Evolutionary conservation across 1,140 invertebrate genomes (phyloP).

Genomic region (Leptonema lineaticorne): DNA sequence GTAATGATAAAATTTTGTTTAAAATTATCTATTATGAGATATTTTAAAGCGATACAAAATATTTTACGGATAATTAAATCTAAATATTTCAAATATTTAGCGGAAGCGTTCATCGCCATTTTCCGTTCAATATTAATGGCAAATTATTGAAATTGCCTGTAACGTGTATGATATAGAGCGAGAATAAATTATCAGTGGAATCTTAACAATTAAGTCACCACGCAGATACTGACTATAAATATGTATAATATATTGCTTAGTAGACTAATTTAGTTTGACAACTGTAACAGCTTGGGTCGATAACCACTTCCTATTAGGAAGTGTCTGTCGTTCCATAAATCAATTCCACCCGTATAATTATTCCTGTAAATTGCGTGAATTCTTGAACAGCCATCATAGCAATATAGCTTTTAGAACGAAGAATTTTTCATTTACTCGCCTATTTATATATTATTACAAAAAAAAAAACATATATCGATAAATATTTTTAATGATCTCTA

Average conservation of each 20-base stretch:
- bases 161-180: background rate
- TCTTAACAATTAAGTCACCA: constrained; percentile 3
- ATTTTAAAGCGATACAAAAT: no score
- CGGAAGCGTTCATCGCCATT: no score
- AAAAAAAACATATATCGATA: no score
- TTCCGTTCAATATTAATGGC: no score
- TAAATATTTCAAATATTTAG: no score
- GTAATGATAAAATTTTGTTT: background rate
- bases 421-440: no score
- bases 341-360: constrained; percentile 19
- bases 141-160: no score
- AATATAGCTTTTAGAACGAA: no score
- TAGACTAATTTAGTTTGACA: constrained; percentile 16
- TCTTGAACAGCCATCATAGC: no score
- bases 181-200: background rate
- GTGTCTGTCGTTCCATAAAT: constrained; percentile 19
- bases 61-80: no score
- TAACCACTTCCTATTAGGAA: constrained; percentile 19
- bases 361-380: constrained; percentile 11
- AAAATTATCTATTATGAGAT: background rate
- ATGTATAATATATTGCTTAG: constrained; percentile 7
- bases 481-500: no score
- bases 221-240: constrained; percentile 10
- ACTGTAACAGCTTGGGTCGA: constrained; percentile 19
- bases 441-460: no score